Evolutionary conservation across 2,888 invertebrate species (phyloP).

Genomic region (Trichacis sp.): DNA sequence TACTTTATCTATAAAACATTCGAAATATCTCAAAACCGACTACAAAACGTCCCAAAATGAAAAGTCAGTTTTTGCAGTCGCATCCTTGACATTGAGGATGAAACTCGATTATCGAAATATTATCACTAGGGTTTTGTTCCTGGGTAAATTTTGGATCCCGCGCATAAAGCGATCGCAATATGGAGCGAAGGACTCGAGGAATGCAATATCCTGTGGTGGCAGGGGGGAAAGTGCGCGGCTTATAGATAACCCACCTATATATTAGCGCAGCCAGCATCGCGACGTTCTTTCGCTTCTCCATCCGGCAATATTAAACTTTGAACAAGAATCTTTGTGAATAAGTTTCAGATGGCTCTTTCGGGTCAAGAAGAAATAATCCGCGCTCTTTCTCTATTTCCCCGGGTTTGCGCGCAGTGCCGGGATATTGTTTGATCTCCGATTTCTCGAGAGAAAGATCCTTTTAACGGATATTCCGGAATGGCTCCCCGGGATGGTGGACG

Average conservation of each 20-base stretch:
- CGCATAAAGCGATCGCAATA: constrained; percentile 20
- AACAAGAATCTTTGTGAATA: constrained; percentile 59
- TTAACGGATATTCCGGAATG: constrained; percentile 26
- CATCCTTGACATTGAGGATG: constrained; percentile 11
- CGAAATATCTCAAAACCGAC: too few species aligned
- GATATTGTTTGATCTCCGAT: constrained; percentile 38
- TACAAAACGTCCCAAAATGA: too few species aligned
- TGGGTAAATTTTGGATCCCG: constrained; percentile 15
- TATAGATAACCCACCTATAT: constrained; percentile 47
- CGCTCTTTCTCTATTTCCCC: constrained; percentile 35
- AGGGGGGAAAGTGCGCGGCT: constrained; percentile 34
- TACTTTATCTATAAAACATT: too few species aligned
- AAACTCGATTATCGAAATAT: constrained; percentile 23
- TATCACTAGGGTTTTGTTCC: constrained; percentile 10
- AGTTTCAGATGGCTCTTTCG: constrained; percentile 49
- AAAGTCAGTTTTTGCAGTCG: too few species aligned
- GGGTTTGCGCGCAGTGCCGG: constrained; percentile 22
- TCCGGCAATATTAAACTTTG: constrained; percentile 61
- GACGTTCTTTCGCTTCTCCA: constrained; percentile 52
- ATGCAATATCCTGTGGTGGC: constrained; percentile 30
- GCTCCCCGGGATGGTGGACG: constrained; percentile 22
- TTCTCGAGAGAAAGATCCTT: constrained; percentile 31
- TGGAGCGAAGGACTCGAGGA: constrained; percentile 27
- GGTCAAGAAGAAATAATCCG: constrained; percentile 41
- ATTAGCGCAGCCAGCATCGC: constrained; percentile 45